Conservation (phyloP, 1,140 invertebrate genomes). For the Papilio helenus region DNA sequence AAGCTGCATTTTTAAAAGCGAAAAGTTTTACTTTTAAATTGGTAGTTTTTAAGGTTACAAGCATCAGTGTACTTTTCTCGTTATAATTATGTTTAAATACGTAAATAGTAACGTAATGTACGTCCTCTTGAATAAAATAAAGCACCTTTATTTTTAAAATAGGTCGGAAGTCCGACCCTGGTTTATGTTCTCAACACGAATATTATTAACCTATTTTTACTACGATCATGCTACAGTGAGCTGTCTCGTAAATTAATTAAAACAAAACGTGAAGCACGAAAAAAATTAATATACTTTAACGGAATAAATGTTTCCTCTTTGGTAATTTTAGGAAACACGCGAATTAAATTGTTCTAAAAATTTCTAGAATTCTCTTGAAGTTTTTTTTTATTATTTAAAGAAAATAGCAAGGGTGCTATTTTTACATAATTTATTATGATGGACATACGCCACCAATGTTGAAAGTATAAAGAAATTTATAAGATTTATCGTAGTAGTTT, state of each 20-base stretch:
- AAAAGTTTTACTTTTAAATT: neutral
- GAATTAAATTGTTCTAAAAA: too few relatives aligned
- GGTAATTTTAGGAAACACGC: neutral
- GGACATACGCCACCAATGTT: neutral
- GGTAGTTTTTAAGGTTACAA: too few relatives aligned
- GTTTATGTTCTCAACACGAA: neutral
- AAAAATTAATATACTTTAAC: neutral
- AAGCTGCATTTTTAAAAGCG: neutral
- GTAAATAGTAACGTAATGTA: neutral
- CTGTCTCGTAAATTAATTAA: neutral
- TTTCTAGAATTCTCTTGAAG: too few relatives aligned
- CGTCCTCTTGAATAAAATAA: conserved; percentile 1
- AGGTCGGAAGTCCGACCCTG: conserved; percentile 1
- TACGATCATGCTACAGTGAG: neutral
- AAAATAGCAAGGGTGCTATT: too few relatives aligned
- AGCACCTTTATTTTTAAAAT: conserved; percentile 13
- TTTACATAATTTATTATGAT: too few relatives aligned
- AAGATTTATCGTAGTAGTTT: neutral
- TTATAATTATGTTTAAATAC: neutral
- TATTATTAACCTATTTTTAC: conserved; percentile 24
- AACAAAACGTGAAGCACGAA: neutral
- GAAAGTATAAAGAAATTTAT: neutral
- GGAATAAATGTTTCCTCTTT: neutral
- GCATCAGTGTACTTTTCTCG: too few relatives aligned
- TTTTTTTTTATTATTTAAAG: too few relatives aligned